Evolutionary conservation across 2,797 vertebrate species (phyloP).

Genomic region (Coreius guichenoti): DNA sequence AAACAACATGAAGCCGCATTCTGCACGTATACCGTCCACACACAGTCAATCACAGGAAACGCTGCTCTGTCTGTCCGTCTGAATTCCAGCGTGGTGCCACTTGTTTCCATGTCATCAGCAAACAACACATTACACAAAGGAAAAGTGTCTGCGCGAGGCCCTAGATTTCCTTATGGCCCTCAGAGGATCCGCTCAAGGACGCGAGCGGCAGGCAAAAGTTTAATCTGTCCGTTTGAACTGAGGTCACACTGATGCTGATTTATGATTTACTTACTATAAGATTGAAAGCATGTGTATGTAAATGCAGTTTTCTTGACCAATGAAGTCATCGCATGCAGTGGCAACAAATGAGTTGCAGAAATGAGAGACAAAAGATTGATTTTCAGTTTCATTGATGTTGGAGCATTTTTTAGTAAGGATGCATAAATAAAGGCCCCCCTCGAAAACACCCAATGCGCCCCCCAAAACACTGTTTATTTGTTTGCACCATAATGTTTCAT

Average conservation of each 20-base stretch:
- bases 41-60: conserved; percentile 82
- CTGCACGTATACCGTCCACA: conserved; percentile 61
- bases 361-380: too few relatives aligned
- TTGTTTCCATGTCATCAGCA: conserved; percentile 75
- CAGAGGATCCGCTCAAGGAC: conserved; percentile 66
- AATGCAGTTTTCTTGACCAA: background rate
- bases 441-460: rapidly evolving
- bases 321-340: background rate
- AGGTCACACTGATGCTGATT: background rate
- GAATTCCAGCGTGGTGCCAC: conserved; percentile 75
- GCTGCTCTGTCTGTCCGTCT: conserved; percentile 67
- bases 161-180: conserved; percentile 74
- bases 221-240: background rate
- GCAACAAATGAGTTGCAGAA: too few relatives aligned
- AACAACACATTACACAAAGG: conserved; percentile 55
- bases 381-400: too few relatives aligned
- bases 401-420: background rate
- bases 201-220: conserved; percentile 14
- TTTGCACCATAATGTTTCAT: background rate
- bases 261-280: background rate
- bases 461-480: too few relatives aligned
- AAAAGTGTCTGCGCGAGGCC: conserved; percentile 57
- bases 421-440: background rate
- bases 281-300: background rate
- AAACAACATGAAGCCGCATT: conserved; percentile 49